phyloP scores from a whole-genome alignment of 2,888 invertebrate species.

The Tetranychus truncatus region DNA sequence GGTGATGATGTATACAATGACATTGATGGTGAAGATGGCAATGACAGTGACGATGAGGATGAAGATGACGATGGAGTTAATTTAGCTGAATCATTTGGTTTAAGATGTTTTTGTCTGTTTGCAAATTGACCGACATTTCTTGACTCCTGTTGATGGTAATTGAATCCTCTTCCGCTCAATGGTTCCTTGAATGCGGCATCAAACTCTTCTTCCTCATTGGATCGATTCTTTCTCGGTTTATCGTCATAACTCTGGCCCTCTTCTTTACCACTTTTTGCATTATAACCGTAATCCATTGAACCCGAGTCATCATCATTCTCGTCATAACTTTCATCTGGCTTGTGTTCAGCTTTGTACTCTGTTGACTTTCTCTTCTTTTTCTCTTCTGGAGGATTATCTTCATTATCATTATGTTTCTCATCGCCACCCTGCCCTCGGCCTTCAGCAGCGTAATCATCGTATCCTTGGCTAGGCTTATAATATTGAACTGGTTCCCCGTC shows the following conservation, averaged over 20 bases:
- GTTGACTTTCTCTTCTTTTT: background rate
- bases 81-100: background rate
- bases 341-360: background rate
- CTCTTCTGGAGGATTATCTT: background rate
- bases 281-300: background rate
- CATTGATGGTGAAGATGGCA: background rate
- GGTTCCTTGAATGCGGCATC: background rate
- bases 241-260: background rate
- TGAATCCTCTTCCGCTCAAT: background rate
- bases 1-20: background rate
- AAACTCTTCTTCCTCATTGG: background rate
- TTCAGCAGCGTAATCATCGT: background rate
- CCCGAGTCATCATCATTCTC: background rate
- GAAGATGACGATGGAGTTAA: background rate
- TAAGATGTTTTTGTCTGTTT: background rate
- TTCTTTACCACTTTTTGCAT: background rate
- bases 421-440: background rate
- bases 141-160: background rate
- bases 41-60: background rate
- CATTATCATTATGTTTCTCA: background rate
- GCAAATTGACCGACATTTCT: background rate
- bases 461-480: background rate
- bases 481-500: background rate
- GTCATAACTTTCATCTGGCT: background rate
- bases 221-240: background rate